Base-by-base conservation (phyloP, 2,113 vertebrate genomes). In the Passer montanus region DNA sequence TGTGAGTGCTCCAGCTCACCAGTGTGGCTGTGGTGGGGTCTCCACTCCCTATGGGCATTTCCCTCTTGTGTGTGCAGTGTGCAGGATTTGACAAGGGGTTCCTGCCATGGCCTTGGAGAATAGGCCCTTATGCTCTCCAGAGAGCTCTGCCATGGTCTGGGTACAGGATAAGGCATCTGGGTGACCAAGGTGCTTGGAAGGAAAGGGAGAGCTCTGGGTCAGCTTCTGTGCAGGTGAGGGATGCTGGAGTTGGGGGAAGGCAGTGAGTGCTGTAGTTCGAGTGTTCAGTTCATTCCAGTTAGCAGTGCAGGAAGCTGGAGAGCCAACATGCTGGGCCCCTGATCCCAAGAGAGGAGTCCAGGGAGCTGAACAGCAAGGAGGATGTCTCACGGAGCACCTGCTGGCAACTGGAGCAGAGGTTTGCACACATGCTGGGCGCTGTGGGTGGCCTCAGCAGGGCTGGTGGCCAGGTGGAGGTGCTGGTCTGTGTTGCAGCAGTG, bases 41-140 rank as follows among this genome's bases (percentile, higher is more conserved):
- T 60, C 19, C 0, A 3, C 8, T 89, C 15, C 17, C 5, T 4
- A 1, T 0, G 0, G 69, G 44, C 33, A 39, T 11, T 66, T 76
- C 17, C 4, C 31, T 35, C 3, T 0, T 35, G 21, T 14, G 21
- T 0, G 3, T n/a, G 15, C 27, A 10, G 28, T 4, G 16, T 58
- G 43, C 41, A 69, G 17, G 23, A 43, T 16, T 47, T 55, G n/a
- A 5, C 1, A 1, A 17, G 37, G 24, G 3, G 1, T 14, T 80
- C 37, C 30, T 77, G 63, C 33, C n/a, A 4, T 1, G 15, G 63
- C 67, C 7, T 24, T 63, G 22, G 62, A 41, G 17, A 41, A 53
- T 8, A 68, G 35, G 41, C 15, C 4, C 0, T 28, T 75, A 18
- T 30, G 37, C 33, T 80, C 30, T 52, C 41, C 31, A 26, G 35